Evolutionary conservation across 2,113 vertebrate species (phyloP).

Genomic region (Neofelis nebulosa): DNA sequence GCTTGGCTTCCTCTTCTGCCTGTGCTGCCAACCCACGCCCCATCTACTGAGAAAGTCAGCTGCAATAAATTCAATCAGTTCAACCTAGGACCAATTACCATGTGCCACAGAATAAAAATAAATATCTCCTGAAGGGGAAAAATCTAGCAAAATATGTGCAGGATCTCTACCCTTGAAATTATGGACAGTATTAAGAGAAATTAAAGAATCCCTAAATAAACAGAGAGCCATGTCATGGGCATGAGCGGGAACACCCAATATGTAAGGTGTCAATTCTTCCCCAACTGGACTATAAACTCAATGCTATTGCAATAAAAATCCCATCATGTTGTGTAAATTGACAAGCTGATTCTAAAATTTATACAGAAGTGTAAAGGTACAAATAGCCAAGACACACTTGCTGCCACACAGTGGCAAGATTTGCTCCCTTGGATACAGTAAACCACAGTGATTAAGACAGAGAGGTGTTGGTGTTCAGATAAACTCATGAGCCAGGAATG

Average conservation of each 20-base stretch:
- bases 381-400: not conserved
- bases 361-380: not conserved
- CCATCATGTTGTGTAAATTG: not conserved
- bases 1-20: not conserved
- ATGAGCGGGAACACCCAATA: not conserved
- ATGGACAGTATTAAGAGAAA: not conserved
- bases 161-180: not conserved
- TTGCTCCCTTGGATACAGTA: not conserved
- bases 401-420: not conserved
- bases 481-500: not conserved
- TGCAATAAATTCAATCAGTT: not conserved
- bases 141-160: not conserved
- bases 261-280: not conserved
- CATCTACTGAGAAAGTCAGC: not conserved
- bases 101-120: not conserved
- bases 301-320: not conserved
- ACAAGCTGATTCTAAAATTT: not conserved
- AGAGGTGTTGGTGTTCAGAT: not conserved
- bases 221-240: not conserved
- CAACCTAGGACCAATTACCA: not conserved
- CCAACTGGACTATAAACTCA: not conserved
- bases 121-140: not conserved
- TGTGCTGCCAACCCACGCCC: not conserved
- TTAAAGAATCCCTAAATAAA: not conserved
- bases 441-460: not conserved